Evolutionary conservation across 2,797 vertebrate species (phyloP).

Genomic region (Aeoliscus strigatus): DNA sequence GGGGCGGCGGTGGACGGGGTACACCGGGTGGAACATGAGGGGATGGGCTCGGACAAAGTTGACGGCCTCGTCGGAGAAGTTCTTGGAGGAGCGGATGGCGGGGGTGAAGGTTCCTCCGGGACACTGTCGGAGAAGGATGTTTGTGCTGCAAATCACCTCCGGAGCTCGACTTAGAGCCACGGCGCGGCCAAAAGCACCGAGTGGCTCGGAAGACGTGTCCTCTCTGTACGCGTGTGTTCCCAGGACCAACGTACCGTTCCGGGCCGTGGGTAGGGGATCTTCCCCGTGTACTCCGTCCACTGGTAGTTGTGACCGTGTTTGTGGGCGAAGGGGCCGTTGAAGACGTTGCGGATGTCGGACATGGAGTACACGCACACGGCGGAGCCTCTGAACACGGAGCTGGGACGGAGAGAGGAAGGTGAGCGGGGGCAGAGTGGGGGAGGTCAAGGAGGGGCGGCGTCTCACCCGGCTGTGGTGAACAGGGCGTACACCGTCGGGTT

Average conservation of each 20-base stretch:
- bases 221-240: no score
- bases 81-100: conserved; percentile 78
- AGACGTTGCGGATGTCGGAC: conserved; percentile 84
- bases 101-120: conserved; percentile 84
- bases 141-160: no score
- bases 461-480: conserved; percentile 83
- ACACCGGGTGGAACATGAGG: conserved; percentile 81
- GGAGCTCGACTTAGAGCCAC: no score
- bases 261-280: conserved; percentile 84
- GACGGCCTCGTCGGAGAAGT: conserved; percentile 82
- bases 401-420: conserved; percentile 49
- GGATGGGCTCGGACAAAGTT: conserved; percentile 82
- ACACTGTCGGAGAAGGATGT: conserved; percentile 64
- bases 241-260: conserved; percentile 83
- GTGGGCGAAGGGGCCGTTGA: conserved; percentile 85
- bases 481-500: conserved; percentile 81
- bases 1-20: conserved; percentile 80
- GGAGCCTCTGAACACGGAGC: conserved; percentile 85
- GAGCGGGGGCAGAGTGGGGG: no score
- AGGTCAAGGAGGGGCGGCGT: no score
- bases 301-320: conserved; percentile 86
- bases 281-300: conserved; percentile 82
- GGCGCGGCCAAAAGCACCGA: no score
- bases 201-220: no score
- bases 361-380: conserved; percentile 84